Percentiles rank a stretch among this genome's conserved stretches.
Conservation (phyloP, 1,140 invertebrate genomes). For the Cardiocondyla obscurior region DNA sequence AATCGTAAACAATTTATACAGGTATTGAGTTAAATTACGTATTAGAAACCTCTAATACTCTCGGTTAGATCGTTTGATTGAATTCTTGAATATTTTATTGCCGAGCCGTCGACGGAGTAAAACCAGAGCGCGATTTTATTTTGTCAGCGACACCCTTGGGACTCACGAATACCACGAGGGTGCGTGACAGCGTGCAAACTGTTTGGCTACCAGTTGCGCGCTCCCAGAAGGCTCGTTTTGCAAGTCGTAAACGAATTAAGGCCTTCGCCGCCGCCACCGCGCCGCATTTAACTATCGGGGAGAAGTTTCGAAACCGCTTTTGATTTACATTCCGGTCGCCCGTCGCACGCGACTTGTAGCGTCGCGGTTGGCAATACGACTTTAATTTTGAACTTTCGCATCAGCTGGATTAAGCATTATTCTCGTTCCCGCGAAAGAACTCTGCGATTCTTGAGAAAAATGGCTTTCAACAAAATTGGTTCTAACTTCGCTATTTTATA, state of each 20-base stretch:
- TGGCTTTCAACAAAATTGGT: not conserved
- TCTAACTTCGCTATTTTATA: not conserved
- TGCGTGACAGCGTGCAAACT: conserved; percentile 69
- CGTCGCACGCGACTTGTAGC: conserved; percentile 8
- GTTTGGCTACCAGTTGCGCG: conserved; percentile 82
- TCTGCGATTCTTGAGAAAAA: not conserved
- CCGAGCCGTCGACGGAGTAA: not conserved
- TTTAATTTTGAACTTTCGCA: not conserved
- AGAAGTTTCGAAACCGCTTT: conserved; percentile 70
- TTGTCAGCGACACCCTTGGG: conserved; percentile 58
- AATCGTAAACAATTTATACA: not conserved
- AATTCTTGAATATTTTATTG: not conserved
- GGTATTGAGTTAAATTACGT: not conserved
- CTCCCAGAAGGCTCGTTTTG: conserved; percentile 81
- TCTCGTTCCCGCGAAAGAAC: not conserved
- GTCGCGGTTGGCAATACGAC: conserved; percentile 11
- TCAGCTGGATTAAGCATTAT: not conserved
- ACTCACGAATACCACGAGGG: conserved; percentile 48
- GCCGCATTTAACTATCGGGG: conserved; percentile 41
- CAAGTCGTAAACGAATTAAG: conserved; percentile 79
- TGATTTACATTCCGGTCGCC: conserved; percentile 67
- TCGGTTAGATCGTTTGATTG: not conserved
- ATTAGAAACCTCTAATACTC: not conserved
- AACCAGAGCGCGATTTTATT: conserved; percentile 47
- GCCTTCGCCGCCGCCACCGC: conserved; percentile 49